phyloP scores from a whole-genome alignment of 2,113 vertebrate genomes.

The Budorcas taxicolor region DNA sequence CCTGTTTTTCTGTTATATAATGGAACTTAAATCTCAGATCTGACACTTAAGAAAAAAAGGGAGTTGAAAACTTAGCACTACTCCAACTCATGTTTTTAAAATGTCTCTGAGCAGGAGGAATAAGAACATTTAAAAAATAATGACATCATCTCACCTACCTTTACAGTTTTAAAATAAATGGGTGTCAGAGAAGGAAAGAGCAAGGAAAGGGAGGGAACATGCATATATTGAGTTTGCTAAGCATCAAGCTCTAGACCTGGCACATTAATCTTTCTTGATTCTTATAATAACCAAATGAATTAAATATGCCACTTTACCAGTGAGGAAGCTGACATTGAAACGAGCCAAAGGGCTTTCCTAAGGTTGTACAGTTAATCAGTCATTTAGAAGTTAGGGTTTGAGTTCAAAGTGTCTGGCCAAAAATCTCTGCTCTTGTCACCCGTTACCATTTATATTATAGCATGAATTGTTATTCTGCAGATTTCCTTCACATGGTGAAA shows the following conservation, averaged over 20 bases:
- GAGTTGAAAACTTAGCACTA: slow-evolving; percentile 25
- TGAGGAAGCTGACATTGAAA: not conserved
- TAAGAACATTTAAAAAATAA: slow-evolving; percentile 31
- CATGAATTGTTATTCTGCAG: not conserved
- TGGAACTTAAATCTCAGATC: slow-evolving; percentile 3
- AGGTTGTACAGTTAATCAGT: not conserved
- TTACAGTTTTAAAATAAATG: slow-evolving; percentile 24
- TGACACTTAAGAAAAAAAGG: slow-evolving; percentile 6
- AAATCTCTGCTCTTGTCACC: not conserved
- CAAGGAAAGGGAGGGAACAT: not conserved
- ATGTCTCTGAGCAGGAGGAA: slow-evolving; percentile 14
- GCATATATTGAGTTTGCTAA: not conserved
- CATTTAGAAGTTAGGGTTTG: not conserved
- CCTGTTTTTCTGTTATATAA: slow-evolving; percentile 35
- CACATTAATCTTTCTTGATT: slow-evolving; percentile 14
- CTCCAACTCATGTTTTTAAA: slow-evolving; percentile 47
- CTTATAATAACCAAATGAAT: not conserved
- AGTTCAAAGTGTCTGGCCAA: not conserved
- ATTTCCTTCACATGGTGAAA: not conserved
- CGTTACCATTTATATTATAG: not conserved
- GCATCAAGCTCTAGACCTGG: not conserved
- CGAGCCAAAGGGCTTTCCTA: not conserved
- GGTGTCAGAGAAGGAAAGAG: not conserved
- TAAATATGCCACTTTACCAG: slow-evolving; percentile 13
- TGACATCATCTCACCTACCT: slow-evolving; percentile 22